Base-by-base conservation (phyloP, 1,140 invertebrate genomes). In the Diprion similis region DNA sequence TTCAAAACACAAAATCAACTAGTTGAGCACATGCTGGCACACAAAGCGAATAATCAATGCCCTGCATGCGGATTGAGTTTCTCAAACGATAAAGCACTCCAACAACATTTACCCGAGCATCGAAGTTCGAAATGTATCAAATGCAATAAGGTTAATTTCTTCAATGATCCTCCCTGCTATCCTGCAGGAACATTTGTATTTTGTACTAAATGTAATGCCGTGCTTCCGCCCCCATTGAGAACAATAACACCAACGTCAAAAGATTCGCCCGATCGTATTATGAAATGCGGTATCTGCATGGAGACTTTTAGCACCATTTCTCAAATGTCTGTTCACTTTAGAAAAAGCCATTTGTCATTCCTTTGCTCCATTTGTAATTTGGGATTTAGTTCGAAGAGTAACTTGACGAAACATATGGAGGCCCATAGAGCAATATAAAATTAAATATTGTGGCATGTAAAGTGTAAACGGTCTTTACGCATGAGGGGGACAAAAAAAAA, bases 271-370 rank as follows among this genome's bases (percentile, higher is more conserved):
- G 6, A 9, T 59, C 51, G n/a, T 15, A 59, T 59, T 59, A 59
- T 59, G 51, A 59, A 59, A 59, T 59, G 51, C n/a, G 51, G 51
- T 9, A 59, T 59, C n/a, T 59, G 51, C 51, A 59, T 59, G 51
- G 51, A 59, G 11, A 4, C 51, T 13, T 59, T 59, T 59, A 17
- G 9, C n/a, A 59, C 51, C 11, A 59, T 59, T 15, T 59, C 51
- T 15, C 11, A 59, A 59, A 59, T 59, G 51, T 15, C 51, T 13
- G 51, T 59, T 59, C 51, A 59, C 51, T 59, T 59, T 8, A 59
- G n/a, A 9, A 13, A 59, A 8, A 17, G 4, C n/a, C 51, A 59
- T 59, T 59, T 17, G 51, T 59, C 51, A 6, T 59, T 59, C 51
- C 6, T 59, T 13, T 59, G 51, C 51, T 13, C 11, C 4, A 59